Evolutionary conservation across 2,797 vertebrate species (phyloP), one percentile per base, ranked within the genome.

Genomic region (Zenarchopterus dispar): DNA sequence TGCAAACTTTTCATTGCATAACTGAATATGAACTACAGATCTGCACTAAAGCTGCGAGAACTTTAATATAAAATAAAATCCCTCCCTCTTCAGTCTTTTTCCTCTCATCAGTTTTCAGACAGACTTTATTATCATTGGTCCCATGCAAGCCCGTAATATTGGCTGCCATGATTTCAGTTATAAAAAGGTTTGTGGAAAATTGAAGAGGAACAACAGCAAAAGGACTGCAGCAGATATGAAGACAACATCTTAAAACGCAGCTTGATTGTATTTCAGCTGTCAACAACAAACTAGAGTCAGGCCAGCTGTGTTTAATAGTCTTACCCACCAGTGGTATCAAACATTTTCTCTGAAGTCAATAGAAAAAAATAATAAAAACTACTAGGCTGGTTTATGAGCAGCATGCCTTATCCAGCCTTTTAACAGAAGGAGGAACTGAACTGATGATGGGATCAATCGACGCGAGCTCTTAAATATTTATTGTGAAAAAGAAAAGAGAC

Each of bases 371-470:
- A 39, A 39, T 5, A 39, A 39, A 15, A 39, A 39, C 36, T 16
- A 39, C 36, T 13, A 39, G 28, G 17, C 26, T 22, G 8, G n/a
- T 64, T 49, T 45, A 48, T 28, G 61, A 73, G 47, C 62, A 26
- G 36, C 2, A 15, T 39, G 11, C 3, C 36, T 39, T 4, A 3
- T 39, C 15, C 44, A 52, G 43, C 65, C 61, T 15, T 46, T 54
- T 21, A 52, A 45, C 59, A 52, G 50, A 31, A 62, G 28, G 65
- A 62, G 51, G 48, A 52, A 19, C 50, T 21, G 65, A 62, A 59
- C 55, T 22, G 48, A 48, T 23, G 51, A 68, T 36, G 11, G 56
- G 42, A 75, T 72, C 56, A 67, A 50, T 65, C 68, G 56, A 67
- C 64, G 44, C 46, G 55, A 73, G 36, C 36, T 15, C 36, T 16